These are phyloP conservation scores for Aeoliscus strigatus DNA, from an alignment of 2,797 vertebrate species.

Conservation along the genomic window DNA sequence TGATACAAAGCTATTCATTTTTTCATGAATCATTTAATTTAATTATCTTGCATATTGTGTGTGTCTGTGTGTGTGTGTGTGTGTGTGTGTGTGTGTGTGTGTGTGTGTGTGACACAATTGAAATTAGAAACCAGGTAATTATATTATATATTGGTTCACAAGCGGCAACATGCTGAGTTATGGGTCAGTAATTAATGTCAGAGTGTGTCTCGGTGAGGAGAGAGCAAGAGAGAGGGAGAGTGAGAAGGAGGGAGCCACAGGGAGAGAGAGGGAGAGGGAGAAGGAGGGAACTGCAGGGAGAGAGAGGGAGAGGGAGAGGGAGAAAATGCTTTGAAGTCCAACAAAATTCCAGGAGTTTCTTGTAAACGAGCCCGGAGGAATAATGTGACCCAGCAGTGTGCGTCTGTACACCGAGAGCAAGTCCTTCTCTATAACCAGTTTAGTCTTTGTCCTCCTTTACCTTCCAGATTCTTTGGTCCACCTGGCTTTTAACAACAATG, in stretches of 20 bases:
- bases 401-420: constrained; percentile 20
- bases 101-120: background rate
- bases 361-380: constrained; percentile 54
- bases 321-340: constrained; percentile 67
- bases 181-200: too few species aligned
- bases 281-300: constrained; percentile 1
- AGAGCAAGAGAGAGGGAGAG: too few species aligned
- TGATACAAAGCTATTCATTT: too few species aligned
- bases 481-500: too few species aligned
- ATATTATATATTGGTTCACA: too few species aligned
- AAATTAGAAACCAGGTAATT: too few species aligned
- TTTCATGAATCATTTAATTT: too few species aligned
- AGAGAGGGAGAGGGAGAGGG: constrained; percentile 11
- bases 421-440: too few species aligned
- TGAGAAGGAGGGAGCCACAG: too few species aligned
- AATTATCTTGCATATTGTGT: too few species aligned
- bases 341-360: constrained; percentile 72
- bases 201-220: too few species aligned
- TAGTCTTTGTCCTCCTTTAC: constrained; percentile 13
- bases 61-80: background rate
- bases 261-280: constrained; percentile 1
- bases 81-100: constrained; percentile 1
- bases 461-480: constrained; percentile 10
- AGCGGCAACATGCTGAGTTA: too few species aligned
- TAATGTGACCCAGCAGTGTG: constrained; percentile 74